These are phyloP conservation scores for Oncorhynchus nerka DNA, from an alignment of 2,113 vertebrate species.

Conservation along the genomic window DNA sequence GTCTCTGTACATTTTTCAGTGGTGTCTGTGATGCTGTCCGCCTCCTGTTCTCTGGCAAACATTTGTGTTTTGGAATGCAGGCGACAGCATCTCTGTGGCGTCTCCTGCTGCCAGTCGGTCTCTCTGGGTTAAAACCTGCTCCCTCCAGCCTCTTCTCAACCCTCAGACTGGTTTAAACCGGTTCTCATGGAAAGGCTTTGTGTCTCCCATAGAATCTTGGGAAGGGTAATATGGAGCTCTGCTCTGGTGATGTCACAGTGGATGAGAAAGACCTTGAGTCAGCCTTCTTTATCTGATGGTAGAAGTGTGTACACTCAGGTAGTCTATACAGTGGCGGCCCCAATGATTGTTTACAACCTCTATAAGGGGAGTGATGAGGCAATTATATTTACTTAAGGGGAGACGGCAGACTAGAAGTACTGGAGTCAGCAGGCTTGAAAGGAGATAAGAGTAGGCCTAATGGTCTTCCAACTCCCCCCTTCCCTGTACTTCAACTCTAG, in stretches of 20 bases:
- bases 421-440: background rate
- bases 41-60: conserved; percentile 35
- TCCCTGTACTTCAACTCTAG: background rate
- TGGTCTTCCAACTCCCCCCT: background rate
- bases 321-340: background rate
- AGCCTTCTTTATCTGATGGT: conserved; percentile 57
- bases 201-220: conserved; percentile 83
- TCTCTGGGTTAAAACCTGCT: conserved; percentile 82
- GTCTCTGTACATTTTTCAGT: background rate
- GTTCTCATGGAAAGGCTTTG: conserved; percentile 88
- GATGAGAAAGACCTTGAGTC: conserved; percentile 80
- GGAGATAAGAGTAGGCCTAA: background rate
- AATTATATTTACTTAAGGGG: background rate
- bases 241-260: conserved; percentile 78
- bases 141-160: conserved; percentile 73
- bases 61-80: conserved; percentile 69
- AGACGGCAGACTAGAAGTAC: background rate
- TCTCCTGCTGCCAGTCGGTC: conserved; percentile 49
- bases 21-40: conserved; percentile 5
- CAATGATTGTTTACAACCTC: background rate
- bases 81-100: conserved; percentile 6
- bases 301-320: background rate
- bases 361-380: background rate
- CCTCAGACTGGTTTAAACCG: conserved; percentile 83
- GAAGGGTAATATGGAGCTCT: conserved; percentile 85